Evolutionary conservation across 2,797 vertebrate genomes (phyloP).

Genomic region (Chaunax sp.): DNA sequence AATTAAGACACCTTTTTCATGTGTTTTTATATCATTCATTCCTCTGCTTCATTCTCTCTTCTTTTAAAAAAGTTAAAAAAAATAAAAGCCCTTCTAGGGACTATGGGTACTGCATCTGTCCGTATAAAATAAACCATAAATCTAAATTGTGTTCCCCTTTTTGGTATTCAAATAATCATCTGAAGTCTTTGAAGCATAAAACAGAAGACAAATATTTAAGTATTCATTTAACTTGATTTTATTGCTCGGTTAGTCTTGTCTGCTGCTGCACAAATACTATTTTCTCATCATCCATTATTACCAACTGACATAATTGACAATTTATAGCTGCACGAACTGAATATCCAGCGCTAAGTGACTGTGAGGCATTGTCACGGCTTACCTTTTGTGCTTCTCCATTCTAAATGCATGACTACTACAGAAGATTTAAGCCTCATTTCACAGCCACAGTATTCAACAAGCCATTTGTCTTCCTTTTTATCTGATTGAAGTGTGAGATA

Average conservation of each 20-base stretch:
- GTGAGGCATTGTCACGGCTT: conserved; percentile 3
- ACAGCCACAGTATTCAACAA: conserved; percentile 30
- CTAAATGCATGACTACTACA: conserved; percentile 17
- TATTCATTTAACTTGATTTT: conserved; percentile 28
- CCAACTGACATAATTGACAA: conserved; percentile 35
- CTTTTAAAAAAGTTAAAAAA: no score
- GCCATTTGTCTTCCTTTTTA: conserved; percentile 5
- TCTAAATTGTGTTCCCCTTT: not conserved
- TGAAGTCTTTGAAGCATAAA: conserved; percentile 7
- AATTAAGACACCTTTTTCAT: not conserved
- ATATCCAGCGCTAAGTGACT: conserved; percentile 29
- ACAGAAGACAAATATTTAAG: conserved; percentile 19
- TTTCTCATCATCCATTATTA: conserved; percentile 45
- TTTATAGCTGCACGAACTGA: conserved; percentile 30
- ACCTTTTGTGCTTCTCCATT: conserved; percentile 1
- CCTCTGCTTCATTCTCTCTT: no score
- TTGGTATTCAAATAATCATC: conserved; percentile 7
- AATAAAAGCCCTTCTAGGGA: no score
- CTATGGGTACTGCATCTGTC: no score
- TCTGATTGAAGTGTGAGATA: conserved; percentile 25
- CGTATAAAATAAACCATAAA: no score
- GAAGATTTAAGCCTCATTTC: conserved; percentile 27
- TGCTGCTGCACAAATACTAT: conserved; percentile 24
- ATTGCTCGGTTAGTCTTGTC: conserved; percentile 25
- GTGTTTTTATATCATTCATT: no score